Percentiles rank a stretch among this genome's conserved stretches.
phyloP scores from a whole-genome alignment of 1,140 invertebrate species.

The Acromyrmex charruanus region DNA sequence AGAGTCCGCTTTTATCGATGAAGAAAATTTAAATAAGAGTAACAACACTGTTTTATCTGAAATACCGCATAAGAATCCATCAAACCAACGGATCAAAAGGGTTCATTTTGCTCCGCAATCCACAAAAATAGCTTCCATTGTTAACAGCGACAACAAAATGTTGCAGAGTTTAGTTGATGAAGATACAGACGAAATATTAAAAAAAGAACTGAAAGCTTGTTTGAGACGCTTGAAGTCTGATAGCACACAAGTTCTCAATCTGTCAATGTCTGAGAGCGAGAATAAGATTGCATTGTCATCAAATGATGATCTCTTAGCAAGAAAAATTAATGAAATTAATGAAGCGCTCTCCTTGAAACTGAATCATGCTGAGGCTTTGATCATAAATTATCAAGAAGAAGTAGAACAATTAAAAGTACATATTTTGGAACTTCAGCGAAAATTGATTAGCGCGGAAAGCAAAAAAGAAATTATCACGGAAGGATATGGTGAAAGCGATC shows the following conservation, averaged over 20 bases:
- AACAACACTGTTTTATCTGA: conserved; percentile 1
- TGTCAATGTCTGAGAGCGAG: conserved; percentile 84
- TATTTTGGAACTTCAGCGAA: conserved; percentile 86
- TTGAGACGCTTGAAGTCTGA: conserved; percentile 89
- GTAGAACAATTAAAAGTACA: conserved; percentile 88
- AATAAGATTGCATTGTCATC: conserved; percentile 51
- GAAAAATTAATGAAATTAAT: conserved; percentile 74
- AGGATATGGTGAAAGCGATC: conserved; percentile 87
- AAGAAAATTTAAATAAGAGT: conserved; percentile 46
- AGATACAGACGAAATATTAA: conserved; percentile 87
- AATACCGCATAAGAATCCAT: conserved; percentile 7
- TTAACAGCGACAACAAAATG: conserved; percentile 86
- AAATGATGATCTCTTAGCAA: conserved; percentile 71
- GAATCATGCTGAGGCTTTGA: conserved; percentile 84
- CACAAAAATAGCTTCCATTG: conserved; percentile 88
- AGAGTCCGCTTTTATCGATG: conserved; percentile 55
- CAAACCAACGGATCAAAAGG: conserved; percentile 83
- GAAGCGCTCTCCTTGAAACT: conserved; percentile 83
- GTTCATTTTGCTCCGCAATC: conserved; percentile 91
- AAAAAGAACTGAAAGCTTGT: conserved; percentile 89
- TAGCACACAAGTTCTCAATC: conserved; percentile 89
- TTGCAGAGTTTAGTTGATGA: conserved; percentile 78
- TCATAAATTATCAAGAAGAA: conserved; percentile 86
- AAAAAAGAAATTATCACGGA: conserved; percentile 89
- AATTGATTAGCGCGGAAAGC: conserved; percentile 85